Conservation (phyloP, 2,888 invertebrate species). For the Megamerina dolium region DNA sequence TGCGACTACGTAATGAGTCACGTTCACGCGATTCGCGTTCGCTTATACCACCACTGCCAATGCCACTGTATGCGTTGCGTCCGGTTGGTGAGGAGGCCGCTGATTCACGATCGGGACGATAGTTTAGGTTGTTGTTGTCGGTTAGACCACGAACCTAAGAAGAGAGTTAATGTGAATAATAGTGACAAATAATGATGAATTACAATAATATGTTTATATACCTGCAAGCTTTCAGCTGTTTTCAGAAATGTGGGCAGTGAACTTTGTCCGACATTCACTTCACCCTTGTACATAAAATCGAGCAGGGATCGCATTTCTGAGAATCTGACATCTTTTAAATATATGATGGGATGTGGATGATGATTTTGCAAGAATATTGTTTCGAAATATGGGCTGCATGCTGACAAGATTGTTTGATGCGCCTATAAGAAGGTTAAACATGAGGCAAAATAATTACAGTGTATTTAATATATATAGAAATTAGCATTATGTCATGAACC, state of each 20-base stretch:
- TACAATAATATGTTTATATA: constrained; percentile 30
- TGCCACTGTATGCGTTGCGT: constrained; percentile 19
- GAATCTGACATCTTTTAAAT: constrained; percentile 85
- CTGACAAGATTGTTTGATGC: constrained; percentile 88
- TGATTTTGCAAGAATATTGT: constrained; percentile 81
- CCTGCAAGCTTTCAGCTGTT: constrained; percentile 88
- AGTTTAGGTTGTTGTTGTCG: constrained; percentile 66
- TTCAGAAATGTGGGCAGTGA: constrained; percentile 84
- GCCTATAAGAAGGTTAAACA: too few species aligned
- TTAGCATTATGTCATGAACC: too few species aligned
- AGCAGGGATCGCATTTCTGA: constrained; percentile 83
- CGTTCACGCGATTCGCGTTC: constrained; percentile 43
- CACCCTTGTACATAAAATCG: constrained; percentile 90
- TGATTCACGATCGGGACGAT: constrained; percentile 48
- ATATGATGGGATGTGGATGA: constrained; percentile 88
- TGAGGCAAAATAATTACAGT: too few species aligned
- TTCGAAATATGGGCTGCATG: constrained; percentile 92
- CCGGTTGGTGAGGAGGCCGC: constrained; percentile 45
- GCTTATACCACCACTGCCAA: constrained; percentile 28
- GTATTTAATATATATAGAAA: too few species aligned
- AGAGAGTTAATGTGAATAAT: too few species aligned
- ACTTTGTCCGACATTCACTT: constrained; percentile 87
- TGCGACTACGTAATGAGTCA: constrained; percentile 26
- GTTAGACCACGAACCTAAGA: constrained; percentile 68
- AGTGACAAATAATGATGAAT: background rate